These are phyloP conservation scores for Lucilia cuprina DNA, from an alignment of 1,140 invertebrate genomes.

Conservation along the genomic window DNA sequence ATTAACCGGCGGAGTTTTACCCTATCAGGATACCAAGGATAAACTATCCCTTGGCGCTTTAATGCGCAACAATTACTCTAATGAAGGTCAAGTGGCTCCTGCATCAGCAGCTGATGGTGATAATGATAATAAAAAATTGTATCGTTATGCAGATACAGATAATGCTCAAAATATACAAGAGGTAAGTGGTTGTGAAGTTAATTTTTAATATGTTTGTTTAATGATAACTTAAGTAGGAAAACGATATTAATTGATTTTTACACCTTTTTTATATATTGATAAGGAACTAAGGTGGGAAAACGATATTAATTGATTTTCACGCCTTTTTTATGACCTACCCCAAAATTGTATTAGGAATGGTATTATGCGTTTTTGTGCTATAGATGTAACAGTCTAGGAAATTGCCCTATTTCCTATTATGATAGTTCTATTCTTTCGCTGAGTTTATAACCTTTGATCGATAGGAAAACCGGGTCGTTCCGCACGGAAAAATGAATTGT, in stretches of 20 bases:
- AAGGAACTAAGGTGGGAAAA: not conserved
- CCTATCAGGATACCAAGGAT: slow-evolving; percentile 46
- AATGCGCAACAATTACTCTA: slow-evolving; percentile 31
- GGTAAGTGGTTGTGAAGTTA: not conserved
- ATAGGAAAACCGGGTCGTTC: too few species aligned
- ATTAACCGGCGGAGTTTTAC: slow-evolving; percentile 33
- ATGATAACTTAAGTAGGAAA: not conserved
- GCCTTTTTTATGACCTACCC: not conserved
- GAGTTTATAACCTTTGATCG: too few species aligned
- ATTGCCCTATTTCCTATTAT: too few species aligned
- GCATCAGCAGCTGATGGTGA: not conserved
- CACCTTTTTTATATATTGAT: not conserved
- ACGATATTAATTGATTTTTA: not conserved
- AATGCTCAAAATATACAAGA: not conserved
- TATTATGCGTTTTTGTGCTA: too few species aligned
- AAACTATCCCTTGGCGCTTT: slow-evolving; percentile 43
- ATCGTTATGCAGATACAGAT: not conserved
- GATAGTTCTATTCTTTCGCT: too few species aligned
- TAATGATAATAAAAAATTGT: not conserved
- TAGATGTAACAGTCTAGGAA: too few species aligned
- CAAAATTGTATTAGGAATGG: too few species aligned
- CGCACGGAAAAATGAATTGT: too few species aligned
- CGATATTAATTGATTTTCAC: not conserved
- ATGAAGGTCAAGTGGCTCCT: not conserved
- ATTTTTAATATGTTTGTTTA: not conserved